Evolutionary conservation across 2,113 vertebrate species (phyloP).

Genomic region (Coptodon rendalli): DNA sequence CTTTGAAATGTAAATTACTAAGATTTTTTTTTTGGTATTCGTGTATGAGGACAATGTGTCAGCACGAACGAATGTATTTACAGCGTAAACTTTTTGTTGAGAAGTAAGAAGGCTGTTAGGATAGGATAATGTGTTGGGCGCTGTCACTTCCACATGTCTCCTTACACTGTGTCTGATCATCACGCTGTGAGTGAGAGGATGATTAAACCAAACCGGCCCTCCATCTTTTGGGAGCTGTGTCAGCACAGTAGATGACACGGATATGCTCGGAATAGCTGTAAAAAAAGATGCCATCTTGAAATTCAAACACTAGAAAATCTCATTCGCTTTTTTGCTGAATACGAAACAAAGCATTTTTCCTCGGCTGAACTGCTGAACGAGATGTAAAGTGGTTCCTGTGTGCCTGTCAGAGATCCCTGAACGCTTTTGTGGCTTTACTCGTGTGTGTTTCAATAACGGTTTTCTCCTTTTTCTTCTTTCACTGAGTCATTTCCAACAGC

Average conservation of each 20-base stretch:
- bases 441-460: constrained; percentile 47
- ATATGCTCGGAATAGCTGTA: constrained; percentile 33
- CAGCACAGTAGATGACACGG: constrained; percentile 52
- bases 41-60: background rate
- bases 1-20: background rate
- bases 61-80: background rate
- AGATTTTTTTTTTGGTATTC: background rate
- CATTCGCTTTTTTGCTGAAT: constrained; percentile 57
- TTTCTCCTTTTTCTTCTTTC: constrained; percentile 1
- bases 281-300: constrained; percentile 37
- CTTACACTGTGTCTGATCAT: constrained; percentile 4
- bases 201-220: constrained; percentile 48
- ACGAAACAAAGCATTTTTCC: constrained; percentile 31
- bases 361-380: constrained; percentile 37
- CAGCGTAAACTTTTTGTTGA: background rate
- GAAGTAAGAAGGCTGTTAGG: background rate
- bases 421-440: background rate
- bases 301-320: constrained; percentile 40
- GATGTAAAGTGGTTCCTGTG: constrained; percentile 27
- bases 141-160: constrained; percentile 22
- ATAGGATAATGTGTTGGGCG: background rate
- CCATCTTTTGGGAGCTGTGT: constrained; percentile 50
- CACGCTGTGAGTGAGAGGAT: constrained; percentile 15
- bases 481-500: background rate
- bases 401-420: background rate